A percentile compares a stretch with the other conserved stretches of the same genome.
Conservation (phyloP, 2,113 vertebrate species). For the Albula goreensis region DNA sequence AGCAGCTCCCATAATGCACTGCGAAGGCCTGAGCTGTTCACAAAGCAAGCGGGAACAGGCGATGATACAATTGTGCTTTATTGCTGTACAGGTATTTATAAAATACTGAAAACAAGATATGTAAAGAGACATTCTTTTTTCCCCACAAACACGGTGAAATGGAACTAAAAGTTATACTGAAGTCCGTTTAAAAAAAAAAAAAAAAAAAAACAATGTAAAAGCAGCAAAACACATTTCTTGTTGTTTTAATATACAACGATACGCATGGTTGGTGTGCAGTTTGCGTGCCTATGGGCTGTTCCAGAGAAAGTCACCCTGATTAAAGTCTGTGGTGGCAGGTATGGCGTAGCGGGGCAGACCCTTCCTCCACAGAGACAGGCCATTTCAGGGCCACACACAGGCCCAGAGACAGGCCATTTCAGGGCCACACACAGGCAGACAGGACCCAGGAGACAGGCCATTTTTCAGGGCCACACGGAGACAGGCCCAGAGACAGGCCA, state of each 20-base stretch:
- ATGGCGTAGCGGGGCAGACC: neutral
- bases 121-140: conserved; percentile 62
- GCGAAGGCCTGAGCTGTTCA: neutral
- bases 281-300: neutral
- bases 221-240: conserved; percentile 16
- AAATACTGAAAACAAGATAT: conserved; percentile 68
- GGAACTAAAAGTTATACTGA: conserved; percentile 49
- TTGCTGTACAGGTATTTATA: conserved; percentile 78
- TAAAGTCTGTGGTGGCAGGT: neutral
- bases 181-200: conserved; percentile 62
- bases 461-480: too few relatives aligned
- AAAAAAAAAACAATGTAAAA: conserved; percentile 24
- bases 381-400: neutral
- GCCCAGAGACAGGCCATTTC: neutral
- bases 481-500: too few relatives aligned
- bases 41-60: conserved; percentile 20
- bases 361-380: neutral
- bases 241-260: neutral
- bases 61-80: conserved; percentile 72
- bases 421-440: too few relatives aligned
- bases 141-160: conserved; percentile 66
- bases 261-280: neutral
- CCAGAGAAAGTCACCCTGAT: neutral
- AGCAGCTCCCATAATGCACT: neutral
- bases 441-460: too few relatives aligned